A percentile compares a stretch with the other conserved stretches of the same genome.
Evolutionary conservation across 2,113 vertebrate genomes (phyloP).

Genomic region (Heterotis niloticus): DNA sequence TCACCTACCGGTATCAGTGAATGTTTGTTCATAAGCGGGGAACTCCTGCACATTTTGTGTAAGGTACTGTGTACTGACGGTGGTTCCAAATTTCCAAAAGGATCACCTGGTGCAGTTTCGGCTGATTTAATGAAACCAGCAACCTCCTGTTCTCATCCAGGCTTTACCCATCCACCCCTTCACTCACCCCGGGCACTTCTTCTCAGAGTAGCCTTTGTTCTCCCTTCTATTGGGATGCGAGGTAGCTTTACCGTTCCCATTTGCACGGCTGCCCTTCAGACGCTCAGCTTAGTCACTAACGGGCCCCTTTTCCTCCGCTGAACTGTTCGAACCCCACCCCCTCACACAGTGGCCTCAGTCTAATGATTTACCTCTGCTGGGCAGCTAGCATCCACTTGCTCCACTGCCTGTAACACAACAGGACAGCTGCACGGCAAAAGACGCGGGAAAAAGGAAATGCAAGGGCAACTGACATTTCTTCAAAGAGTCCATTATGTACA

Average conservation of each 20-base stretch:
- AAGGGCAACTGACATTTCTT: not conserved
- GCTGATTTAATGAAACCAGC: not conserved
- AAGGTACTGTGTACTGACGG: not conserved
- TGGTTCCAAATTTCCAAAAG: not conserved
- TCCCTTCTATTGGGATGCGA: not conserved
- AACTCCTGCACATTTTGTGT: no score
- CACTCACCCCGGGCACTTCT: not conserved
- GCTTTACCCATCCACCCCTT: not conserved
- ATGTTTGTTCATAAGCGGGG: no score
- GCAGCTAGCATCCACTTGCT: not conserved
- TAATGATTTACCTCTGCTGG: slow-evolving; percentile 18
- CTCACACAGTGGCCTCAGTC: not conserved
- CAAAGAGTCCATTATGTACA: slow-evolving; percentile 9
- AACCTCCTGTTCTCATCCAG: not conserved
- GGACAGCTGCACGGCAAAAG: slow-evolving; percentile 10
- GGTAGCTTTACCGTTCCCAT: not conserved
- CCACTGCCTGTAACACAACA: not conserved
- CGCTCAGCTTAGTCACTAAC: not conserved
- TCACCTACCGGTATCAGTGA: no score
- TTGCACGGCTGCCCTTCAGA: slow-evolving; percentile 16
- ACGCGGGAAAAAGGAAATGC: not conserved
- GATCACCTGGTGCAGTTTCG: not conserved
- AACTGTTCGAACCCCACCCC: not conserved
- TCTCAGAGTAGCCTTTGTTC: not conserved
- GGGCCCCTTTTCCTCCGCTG: not conserved